A percentile compares a stretch with the other conserved stretches of the same genome.
Evolutionary conservation across 1,140 invertebrate genomes (phyloP).

Genomic region (Drosophila sproati): DNA sequence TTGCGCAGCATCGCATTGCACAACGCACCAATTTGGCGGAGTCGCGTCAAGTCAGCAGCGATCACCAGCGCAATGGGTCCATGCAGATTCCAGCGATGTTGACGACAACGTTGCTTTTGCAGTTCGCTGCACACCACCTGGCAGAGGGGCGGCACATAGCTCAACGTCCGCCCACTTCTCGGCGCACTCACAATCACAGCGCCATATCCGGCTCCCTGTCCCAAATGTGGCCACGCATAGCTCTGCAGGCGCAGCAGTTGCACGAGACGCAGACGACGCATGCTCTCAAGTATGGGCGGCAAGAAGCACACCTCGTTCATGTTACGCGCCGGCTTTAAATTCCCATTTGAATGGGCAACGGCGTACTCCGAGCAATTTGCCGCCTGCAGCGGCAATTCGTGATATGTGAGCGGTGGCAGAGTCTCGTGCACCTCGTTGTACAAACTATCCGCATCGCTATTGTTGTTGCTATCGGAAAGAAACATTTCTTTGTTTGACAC

Average conservation of each 20-base stretch:
- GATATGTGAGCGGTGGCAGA: slow-evolving; percentile 4
- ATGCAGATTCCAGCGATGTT: slow-evolving; percentile 1
- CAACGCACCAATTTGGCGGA: slow-evolving; percentile 27
- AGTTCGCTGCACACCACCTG: slow-evolving; percentile 22
- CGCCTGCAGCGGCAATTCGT: slow-evolving; percentile 19
- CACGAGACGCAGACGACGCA: slow-evolving; percentile 38
- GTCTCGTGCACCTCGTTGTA: slow-evolving; percentile 19
- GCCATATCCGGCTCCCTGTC: slow-evolving; percentile 24
- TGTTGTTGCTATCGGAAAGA: slow-evolving; percentile 14
- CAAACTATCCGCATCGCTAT: not conserved
- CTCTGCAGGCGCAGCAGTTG: slow-evolving; percentile 56
- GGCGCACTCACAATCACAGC: slow-evolving; percentile 58
- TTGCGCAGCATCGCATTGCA: slow-evolving; percentile 42
- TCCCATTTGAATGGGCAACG: slow-evolving; percentile 28
- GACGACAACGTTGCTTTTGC: not conserved
- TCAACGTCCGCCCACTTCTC: slow-evolving; percentile 55
- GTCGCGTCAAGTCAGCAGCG: slow-evolving; percentile 25
- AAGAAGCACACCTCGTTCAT: slow-evolving; percentile 47
- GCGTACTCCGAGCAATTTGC: slow-evolving; percentile 51
- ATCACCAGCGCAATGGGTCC: slow-evolving; percentile 46
- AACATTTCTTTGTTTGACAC: no score
- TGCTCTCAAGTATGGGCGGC: slow-evolving; percentile 31
- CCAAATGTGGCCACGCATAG: slow-evolving; percentile 57
- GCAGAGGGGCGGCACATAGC: slow-evolving; percentile 59
- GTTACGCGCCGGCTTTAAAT: slow-evolving; percentile 20